Base-by-base conservation (phyloP, 2,888 invertebrate genomes). In the Patella caerulea region DNA sequence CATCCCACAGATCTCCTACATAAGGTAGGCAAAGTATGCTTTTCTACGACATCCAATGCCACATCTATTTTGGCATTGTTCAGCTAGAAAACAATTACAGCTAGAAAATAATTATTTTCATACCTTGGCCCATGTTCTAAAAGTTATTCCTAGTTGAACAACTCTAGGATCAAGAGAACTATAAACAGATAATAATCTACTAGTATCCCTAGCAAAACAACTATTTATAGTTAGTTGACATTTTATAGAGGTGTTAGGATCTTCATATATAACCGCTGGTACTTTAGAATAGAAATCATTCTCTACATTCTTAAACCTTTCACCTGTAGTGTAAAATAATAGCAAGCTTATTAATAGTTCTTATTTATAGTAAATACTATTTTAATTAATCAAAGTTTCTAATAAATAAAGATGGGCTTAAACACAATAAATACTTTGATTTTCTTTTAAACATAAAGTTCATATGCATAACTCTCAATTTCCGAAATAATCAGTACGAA, bases 131-230 rank as follows among this genome's bases (percentile, higher is more conserved):
- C 92, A 93, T 76, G 91, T 85, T 75, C 88, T 86, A 79, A 91
- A 88, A 12, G 83, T 82, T 3, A 92, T 89, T 45, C 92, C 93
- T 24, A 94, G 89, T 71, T 88, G 83, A 7, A 83, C 81, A 5
- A 93, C 93, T 73, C 93, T 86, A 2, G 85, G 80, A 88, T 94
- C 94, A 76, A 94, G 91, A 55, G 88, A 83, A 24, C 92, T 87
- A 84, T 94, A 94, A 7, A 91, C 85, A 9, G 88, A 83, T 29
- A 94, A 89, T 78, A 94, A 89, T 71, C 89, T 83, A 1, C 93
- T 93, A 83, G 94, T 94, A 79, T 92, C 91, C 74, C 92, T 88
- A 5, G 93, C 93, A 3, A 84, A 79, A 7, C 85, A 84, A 81
- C 90, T 91, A 78, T 91, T 91, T 53, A 92, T 88, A 59, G 90